Evolutionary conservation across 2,888 invertebrate species (phyloP).

Genomic region (Yponomeuta evonymella): DNA sequence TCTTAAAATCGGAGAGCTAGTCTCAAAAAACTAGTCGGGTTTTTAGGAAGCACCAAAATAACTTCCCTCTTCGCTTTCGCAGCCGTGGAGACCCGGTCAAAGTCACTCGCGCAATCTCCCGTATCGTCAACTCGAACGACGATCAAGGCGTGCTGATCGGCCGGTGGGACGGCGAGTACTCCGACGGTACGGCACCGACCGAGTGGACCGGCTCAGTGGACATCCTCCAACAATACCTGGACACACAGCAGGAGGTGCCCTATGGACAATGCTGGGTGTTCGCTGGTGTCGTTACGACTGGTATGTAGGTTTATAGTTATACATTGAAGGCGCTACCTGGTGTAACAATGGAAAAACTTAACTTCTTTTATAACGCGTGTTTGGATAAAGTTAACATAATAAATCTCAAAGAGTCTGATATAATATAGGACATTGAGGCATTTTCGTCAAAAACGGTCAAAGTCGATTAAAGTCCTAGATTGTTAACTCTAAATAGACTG

Average conservation of each 20-base stretch:
- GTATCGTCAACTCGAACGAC: slow-evolving; percentile 84
- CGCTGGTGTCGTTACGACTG: slow-evolving; percentile 86
- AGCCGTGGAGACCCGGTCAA: slow-evolving; percentile 83
- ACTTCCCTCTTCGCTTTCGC: background rate
- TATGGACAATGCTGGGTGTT: slow-evolving; percentile 95
- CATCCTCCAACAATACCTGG: slow-evolving; percentile 83
- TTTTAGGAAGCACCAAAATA: too few species aligned
- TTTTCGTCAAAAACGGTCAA: too few species aligned
- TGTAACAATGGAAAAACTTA: too few species aligned
- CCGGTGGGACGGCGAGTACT: slow-evolving; percentile 84
- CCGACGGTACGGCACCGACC: slow-evolving; percentile 84
- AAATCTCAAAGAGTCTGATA: too few species aligned
- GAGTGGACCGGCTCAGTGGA: slow-evolving; percentile 89
- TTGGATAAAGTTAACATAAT: too few species aligned
- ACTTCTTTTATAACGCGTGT: too few species aligned
- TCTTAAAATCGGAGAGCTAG: too few species aligned
- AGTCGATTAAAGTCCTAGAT: too few species aligned
- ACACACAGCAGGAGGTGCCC: slow-evolving; percentile 79
- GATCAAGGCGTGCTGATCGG: slow-evolving; percentile 83
- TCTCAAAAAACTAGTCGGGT: too few species aligned
- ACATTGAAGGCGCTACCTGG: background rate
- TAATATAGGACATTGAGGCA: too few species aligned
- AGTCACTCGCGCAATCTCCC: slow-evolving; percentile 82
- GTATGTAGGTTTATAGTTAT: slow-evolving; percentile 50
- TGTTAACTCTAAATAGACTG: too few species aligned